Base-by-base conservation (phyloP, 2,888 invertebrate species). In the Maniola hyperantus region DNA sequence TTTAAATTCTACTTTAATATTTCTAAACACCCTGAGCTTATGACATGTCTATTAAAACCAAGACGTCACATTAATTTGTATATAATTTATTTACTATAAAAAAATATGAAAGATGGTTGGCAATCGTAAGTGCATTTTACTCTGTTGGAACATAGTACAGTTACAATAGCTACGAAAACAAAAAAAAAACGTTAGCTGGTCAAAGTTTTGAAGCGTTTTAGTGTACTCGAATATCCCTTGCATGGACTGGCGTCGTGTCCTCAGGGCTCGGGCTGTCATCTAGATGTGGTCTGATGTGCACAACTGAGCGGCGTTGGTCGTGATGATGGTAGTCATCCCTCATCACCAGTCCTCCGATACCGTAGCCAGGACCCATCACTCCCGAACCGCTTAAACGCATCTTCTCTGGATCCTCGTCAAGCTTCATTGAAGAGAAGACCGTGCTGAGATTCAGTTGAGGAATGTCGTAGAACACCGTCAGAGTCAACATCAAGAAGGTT, bases 381-480 rank as follows among this genome's bases (percentile, higher is more conserved):
- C 88, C 89, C 33, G 94, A 92, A 13, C 93, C 93, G 59, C 95
- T 94, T 46, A 96, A 88, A 6, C 95, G 92, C 80, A 95, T 93
- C 83, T 95, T 95, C 83, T 96, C 96, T 0, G 95, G 94, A 78
- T 95, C 95, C 33, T 84, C 91, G 70, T 90, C 87, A 0, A 92
- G 89, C 72, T 92, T 91, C 71, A 95, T 93, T 71, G 95, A 93
- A 59, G 96, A 95, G 85, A 97, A 97, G 53, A 97, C 94, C 69
- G 95, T 93, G 73, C 97, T 96, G 67, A 97, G 88, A 87, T 97
- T 97, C 76, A 97, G 92, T 89, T 97, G 97, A 5, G 97, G 97
- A 74, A 98, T 97, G 84, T 97, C 97, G 88, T 97, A 97, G 89
- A 97, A 96, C 34, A 97, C 95, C 1, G 97, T 96, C 79, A 97